phyloP scores from a whole-genome alignment of 2,888 invertebrate species.

The Sesia bembeciformis region DNA sequence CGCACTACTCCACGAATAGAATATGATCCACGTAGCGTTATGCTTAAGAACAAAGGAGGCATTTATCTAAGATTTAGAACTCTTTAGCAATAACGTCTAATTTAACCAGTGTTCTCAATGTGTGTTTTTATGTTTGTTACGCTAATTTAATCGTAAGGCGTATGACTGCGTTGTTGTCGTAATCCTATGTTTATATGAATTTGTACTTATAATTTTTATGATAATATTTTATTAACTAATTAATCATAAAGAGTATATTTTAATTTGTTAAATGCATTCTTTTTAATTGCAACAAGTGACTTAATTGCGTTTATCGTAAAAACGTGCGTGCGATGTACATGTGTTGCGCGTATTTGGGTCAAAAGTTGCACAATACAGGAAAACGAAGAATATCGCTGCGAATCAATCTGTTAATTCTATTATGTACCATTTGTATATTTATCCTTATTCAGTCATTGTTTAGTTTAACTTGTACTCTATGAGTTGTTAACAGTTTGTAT shows the following conservation, averaged over 20 bases:
- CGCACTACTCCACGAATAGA: constrained; percentile 47
- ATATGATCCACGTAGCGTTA: constrained; percentile 60
- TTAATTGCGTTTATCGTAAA: background rate
- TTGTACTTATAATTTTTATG: background rate
- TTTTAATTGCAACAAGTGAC: background rate
- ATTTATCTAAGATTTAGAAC: constrained; percentile 51
- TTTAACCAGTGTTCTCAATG: background rate
- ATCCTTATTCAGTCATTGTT: too few relatives aligned
- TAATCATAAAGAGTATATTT: too few relatives aligned
- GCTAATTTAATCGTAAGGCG: background rate
- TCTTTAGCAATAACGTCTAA: background rate
- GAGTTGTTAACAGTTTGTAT: too few relatives aligned
- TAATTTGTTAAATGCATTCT: background rate
- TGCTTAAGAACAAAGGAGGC: constrained; percentile 64
- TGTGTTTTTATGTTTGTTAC: background rate
- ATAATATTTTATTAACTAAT: background rate
- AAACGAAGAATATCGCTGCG: background rate
- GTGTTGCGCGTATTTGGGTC: background rate
- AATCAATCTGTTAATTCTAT: too few relatives aligned
- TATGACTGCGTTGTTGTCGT: background rate
- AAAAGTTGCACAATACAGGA: background rate
- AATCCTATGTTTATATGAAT: background rate
- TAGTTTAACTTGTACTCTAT: too few relatives aligned
- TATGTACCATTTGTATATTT: too few relatives aligned
- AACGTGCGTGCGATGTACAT: too few relatives aligned